Evolutionary conservation across 2,113 vertebrate species (phyloP).

Genomic region (Alouatta palliata): DNA sequence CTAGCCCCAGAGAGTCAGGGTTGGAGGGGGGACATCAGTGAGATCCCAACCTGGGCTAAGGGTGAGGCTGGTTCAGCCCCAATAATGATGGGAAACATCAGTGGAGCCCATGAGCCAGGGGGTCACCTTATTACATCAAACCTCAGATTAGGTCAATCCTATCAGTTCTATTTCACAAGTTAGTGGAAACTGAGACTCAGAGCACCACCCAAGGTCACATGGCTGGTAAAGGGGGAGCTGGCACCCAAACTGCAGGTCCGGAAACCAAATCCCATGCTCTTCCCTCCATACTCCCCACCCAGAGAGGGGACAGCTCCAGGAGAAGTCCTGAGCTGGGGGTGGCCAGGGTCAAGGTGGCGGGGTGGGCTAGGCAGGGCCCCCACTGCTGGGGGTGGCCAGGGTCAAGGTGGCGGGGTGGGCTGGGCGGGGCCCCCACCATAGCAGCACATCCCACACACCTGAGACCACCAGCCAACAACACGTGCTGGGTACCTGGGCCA

Average conservation of each 20-base stretch:
- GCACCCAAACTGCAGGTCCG: not conserved
- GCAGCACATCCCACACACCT: not conserved
- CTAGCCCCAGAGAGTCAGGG: not conserved
- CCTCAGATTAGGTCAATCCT: not conserved
- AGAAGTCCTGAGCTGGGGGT: not conserved
- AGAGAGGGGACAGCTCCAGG: not conserved
- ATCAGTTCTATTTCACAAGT: not conserved
- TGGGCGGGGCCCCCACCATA: too few relatives aligned
- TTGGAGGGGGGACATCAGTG: rapidly evolving
- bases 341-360: too few relatives aligned
- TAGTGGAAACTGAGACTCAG: not conserved
- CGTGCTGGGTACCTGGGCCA: not conserved
- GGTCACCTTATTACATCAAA: not conserved
- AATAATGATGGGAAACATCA: not conserved
- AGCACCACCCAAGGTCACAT: not conserved
- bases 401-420: not conserved
- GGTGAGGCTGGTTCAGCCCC: not conserved
- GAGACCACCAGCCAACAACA: not conserved
- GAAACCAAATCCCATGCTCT: not conserved
- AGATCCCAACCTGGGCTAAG: not conserved
- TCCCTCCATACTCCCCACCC: not conserved
- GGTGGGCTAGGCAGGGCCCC: too few relatives aligned
- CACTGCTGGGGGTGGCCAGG: not conserved
- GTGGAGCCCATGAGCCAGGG: not conserved
- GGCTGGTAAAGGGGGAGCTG: not conserved